Evolutionary conservation across 2,888 invertebrate species (phyloP).

Genomic region (Mythimna vitellina): DNA sequence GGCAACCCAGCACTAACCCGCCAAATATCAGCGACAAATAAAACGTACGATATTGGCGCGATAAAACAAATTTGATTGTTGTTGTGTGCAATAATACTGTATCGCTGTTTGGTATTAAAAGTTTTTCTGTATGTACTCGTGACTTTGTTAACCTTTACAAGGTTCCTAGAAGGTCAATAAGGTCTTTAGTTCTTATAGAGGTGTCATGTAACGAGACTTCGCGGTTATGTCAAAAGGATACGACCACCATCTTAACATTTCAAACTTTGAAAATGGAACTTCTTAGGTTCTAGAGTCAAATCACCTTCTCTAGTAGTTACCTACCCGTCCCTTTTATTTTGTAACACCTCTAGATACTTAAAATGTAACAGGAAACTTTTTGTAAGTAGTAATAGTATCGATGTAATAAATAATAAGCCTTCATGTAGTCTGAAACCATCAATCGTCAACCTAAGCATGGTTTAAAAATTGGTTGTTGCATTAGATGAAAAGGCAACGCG

Average conservation of each 20-base stretch:
- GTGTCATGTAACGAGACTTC: not conserved
- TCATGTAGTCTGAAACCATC: no score
- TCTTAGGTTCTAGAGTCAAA: not conserved
- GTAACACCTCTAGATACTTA: no score
- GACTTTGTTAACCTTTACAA: conserved; percentile 14
- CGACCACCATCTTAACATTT: not conserved
- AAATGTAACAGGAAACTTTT: no score
- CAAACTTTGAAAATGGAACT: not conserved
- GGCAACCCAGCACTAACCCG: conserved; percentile 47
- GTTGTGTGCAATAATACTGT: conserved; percentile 68
- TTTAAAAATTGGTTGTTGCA: no score
- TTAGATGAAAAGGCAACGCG: no score
- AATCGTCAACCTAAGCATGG: no score
- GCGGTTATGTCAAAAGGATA: not conserved
- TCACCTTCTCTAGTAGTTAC: no score
- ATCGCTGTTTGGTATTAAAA: conserved; percentile 52
- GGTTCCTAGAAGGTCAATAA: conserved; percentile 1
- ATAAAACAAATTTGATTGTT: conserved; percentile 76
- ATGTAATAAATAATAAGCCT: no score
- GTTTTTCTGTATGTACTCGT: conserved; percentile 11
- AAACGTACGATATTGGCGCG: conserved; percentile 70
- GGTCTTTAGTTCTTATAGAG: not conserved
- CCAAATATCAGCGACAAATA: conserved; percentile 63
- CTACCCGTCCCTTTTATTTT: no score
- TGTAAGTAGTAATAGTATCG: no score